A percentile compares a stretch with the other conserved stretches of the same genome.
Evolutionary conservation across 2,797 vertebrate genomes (phyloP).

Genomic region (Podarcis lilfordi): DNA sequence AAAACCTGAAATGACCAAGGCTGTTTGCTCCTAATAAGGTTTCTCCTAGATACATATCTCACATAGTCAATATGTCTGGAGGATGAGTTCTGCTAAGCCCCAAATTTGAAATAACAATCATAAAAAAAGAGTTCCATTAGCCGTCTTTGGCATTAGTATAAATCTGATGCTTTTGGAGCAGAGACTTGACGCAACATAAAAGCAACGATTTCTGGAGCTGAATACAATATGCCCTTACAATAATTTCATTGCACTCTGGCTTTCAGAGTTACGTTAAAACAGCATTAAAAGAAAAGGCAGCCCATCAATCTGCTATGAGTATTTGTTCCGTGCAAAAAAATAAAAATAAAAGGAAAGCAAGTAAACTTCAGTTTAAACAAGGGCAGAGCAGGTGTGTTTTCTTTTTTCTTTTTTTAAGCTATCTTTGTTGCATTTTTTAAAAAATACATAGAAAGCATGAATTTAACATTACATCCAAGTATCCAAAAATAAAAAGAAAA

Average conservation of each 20-base stretch:
- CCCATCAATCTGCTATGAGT: too few relatives aligned
- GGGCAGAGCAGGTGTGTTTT: neutral
- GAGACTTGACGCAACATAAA: neutral
- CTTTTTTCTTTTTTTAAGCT: too few relatives aligned
- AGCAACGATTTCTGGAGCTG: neutral
- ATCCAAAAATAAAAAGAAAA: too few relatives aligned
- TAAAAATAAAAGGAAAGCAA: neutral
- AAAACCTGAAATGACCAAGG: neutral
- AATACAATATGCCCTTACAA: neutral
- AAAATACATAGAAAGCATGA: too few relatives aligned
- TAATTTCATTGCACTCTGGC: neutral
- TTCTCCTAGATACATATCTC: neutral
- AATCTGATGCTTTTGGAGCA: constrained; percentile 4
- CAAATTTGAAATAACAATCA: neutral
- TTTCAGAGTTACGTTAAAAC: neutral
- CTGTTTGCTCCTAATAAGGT: neutral
- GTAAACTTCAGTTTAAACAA: neutral
- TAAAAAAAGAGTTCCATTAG: neutral
- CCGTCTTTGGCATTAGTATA: neutral
- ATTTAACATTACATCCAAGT: too few relatives aligned
- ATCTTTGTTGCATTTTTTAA: too few relatives aligned
- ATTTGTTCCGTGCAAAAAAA: neutral
- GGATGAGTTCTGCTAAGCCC: neutral
- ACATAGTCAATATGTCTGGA: neutral
- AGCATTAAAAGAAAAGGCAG: neutral